Evolutionary conservation across 1,140 invertebrate genomes (phyloP).

Genomic region (Plectus sambesii): DNA sequence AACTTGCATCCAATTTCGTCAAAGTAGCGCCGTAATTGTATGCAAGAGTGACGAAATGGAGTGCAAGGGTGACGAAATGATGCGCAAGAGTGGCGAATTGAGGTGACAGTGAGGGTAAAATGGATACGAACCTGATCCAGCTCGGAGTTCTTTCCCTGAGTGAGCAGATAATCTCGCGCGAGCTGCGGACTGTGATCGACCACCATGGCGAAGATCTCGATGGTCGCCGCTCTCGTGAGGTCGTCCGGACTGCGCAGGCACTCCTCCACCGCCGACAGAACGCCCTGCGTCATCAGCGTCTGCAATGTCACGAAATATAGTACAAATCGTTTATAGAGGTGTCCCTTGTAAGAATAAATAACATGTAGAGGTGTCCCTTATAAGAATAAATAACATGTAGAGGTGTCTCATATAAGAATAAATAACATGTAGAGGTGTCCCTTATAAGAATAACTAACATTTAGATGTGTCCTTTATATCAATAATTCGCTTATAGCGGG

Average conservation of each 20-base stretch:
- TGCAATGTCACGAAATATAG: constrained; percentile 46
- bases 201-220: constrained; percentile 94
- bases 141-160: constrained; percentile 27
- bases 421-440: constrained; percentile 1
- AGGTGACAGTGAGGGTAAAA: constrained; percentile 1
- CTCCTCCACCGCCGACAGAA: constrained; percentile 78
- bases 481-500: too few species aligned
- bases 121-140: constrained; percentile 19
- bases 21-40: too few species aligned
- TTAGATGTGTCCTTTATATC: too few species aligned
- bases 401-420: constrained; percentile 1
- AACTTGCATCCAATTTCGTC: too few species aligned
- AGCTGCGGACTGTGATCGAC: constrained; percentile 96
- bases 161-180: constrained; percentile 73
- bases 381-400: constrained; percentile 12
- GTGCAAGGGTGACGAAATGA: too few species aligned
- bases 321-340: too few species aligned
- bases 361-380: too few species aligned
- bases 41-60: too few species aligned
- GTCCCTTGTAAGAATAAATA: constrained; percentile 9
- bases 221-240: constrained; percentile 73
- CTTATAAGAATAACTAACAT: not conserved
- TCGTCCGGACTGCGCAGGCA: constrained; percentile 61
- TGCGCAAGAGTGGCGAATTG: too few species aligned
- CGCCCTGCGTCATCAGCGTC: constrained; percentile 79